Conservation (phyloP, 2,888 invertebrate species). For the Lottia scabra region DNA sequence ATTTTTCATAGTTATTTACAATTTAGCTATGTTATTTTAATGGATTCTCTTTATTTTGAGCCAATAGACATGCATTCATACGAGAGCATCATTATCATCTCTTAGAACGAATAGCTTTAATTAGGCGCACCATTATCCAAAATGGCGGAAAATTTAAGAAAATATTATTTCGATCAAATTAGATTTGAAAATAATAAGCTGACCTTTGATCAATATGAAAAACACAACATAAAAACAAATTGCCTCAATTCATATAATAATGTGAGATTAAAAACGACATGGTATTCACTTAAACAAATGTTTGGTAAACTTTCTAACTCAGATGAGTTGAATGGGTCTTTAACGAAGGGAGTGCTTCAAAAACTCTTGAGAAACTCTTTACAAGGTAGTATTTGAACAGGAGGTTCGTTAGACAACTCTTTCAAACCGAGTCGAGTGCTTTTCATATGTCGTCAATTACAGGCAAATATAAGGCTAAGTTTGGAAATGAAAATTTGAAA, state of each 20-base stretch:
- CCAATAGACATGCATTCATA: too few species aligned
- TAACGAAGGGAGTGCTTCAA: conserved; percentile 1
- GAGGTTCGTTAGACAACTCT: neutral
- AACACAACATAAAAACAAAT: neutral
- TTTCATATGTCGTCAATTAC: conserved; percentile 1
- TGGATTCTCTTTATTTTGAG: too few species aligned
- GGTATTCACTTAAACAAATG: neutral
- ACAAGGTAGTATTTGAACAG: neutral
- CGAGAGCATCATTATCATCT: too few species aligned
- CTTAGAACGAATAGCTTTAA: too few species aligned
- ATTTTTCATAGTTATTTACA: too few species aligned
- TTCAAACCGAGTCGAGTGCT: neutral
- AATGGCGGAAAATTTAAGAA: neutral
- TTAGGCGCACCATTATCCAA: too few species aligned
- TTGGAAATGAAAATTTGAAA: neutral
- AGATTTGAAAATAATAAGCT: neutral
- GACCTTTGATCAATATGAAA: neutral
- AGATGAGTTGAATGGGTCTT: neutral
- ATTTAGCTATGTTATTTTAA: too few species aligned
- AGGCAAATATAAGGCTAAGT: conserved; percentile 5
- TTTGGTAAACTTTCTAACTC: neutral
- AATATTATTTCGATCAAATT: conserved; percentile 3
- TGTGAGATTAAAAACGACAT: neutral
- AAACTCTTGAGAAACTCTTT: neutral
- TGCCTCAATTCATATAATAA: neutral